These are phyloP conservation scores for Scaeva pyrastri DNA, from an alignment of 2,888 invertebrate genomes.

Conservation along the genomic window DNA sequence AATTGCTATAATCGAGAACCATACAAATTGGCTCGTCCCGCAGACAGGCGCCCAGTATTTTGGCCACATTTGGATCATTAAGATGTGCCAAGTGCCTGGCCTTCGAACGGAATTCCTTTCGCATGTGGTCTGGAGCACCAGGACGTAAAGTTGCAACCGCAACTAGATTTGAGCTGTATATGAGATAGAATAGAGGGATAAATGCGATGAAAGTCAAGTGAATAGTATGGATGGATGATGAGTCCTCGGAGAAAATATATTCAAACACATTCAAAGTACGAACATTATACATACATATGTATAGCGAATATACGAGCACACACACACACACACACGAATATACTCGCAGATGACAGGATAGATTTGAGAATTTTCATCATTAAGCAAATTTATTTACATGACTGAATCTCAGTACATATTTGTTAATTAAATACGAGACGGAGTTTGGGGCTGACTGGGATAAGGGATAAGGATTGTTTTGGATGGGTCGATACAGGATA, in stretches of 20 bases:
- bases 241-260: slow-evolving; percentile 20
- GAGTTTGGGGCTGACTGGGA: slow-evolving; percentile 45
- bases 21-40: slow-evolving; percentile 90
- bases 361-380: slow-evolving; percentile 73
- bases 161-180: slow-evolving; percentile 85
- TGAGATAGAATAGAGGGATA: slow-evolving; percentile 16
- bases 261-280: background rate
- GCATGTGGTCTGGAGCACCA: slow-evolving; percentile 86
- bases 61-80: slow-evolving; percentile 89
- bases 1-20: slow-evolving; percentile 88
- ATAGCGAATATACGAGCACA: too few species aligned
- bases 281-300: background rate
- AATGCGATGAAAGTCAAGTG: slow-evolving; percentile 1
- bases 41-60: slow-evolving; percentile 89
- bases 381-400: slow-evolving; percentile 76
- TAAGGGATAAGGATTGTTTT: background rate
- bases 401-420: slow-evolving; percentile 74
- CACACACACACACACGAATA: too few species aligned
- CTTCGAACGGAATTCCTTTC: slow-evolving; percentile 90
- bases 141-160: slow-evolving; percentile 90
- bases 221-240: slow-evolving; percentile 40
- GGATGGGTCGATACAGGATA: slow-evolving; percentile 20
- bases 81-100: slow-evolving; percentile 89
- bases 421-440: slow-evolving; percentile 73
- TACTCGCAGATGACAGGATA: background rate